phyloP scores from a whole-genome alignment of 2,797 vertebrate genomes.

The Tapera naevia region DNA sequence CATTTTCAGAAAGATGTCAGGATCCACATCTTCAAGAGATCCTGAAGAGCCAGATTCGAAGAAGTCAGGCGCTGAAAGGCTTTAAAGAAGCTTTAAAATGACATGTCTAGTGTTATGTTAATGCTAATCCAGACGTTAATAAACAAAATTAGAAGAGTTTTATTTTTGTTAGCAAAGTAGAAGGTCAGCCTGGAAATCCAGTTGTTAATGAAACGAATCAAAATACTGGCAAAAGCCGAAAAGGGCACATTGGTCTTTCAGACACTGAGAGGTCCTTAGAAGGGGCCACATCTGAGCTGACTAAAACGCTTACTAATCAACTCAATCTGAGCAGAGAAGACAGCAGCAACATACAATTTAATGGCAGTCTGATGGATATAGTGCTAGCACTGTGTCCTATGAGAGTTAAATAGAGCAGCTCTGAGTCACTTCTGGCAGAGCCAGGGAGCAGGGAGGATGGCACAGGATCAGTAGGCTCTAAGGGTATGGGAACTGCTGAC shows the following conservation, averaged over 20 bases:
- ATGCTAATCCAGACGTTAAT: neutral
- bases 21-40: neutral
- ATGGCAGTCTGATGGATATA: constrained; percentile 52
- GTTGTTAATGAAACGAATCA: neutral
- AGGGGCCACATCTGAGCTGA: constrained; percentile 17
- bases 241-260: neutral
- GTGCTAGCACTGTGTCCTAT: constrained; percentile 68
- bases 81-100: neutral
- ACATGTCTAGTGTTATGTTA: neutral
- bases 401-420: constrained; percentile 61
- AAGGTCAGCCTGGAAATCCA: neutral
- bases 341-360: constrained; percentile 8
- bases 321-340: neutral
- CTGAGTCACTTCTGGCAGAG: constrained; percentile 50
- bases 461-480: neutral
- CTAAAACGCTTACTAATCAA: constrained; percentile 36
- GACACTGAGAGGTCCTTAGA: neutral
- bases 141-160: neutral
- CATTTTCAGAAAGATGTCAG: neutral
- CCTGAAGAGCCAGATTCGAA: neutral
- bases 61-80: neutral
- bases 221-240: neutral
- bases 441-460: constrained; percentile 12
- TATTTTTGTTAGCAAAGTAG: neutral
- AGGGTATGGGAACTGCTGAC: constrained; percentile 35